These are phyloP conservation scores for Pyxicephalus adspersus DNA, from an alignment of 2,113 vertebrate genomes.

Conservation along the genomic window DNA sequence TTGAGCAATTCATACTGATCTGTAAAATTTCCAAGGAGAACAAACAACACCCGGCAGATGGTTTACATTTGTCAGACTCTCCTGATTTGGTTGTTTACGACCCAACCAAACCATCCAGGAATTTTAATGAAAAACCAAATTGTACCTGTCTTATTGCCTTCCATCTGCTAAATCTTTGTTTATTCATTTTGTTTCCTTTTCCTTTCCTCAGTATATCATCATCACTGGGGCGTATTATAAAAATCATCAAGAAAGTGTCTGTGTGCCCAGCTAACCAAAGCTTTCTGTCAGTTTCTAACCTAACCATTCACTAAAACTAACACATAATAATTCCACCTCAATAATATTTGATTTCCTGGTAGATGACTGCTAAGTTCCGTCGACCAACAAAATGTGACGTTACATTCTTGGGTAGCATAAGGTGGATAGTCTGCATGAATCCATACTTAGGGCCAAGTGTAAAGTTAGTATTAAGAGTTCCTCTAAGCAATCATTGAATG, in stretches of 20 bases:
- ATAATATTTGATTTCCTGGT: no score
- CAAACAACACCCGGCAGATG: conserved; percentile 32
- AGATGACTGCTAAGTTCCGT: no score
- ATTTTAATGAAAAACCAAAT: conserved; percentile 18
- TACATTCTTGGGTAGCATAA: no score
- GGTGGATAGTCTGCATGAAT: no score
- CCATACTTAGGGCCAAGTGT: no score
- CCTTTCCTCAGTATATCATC: not conserved
- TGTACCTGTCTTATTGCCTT: conserved; percentile 6
- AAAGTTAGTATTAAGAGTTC: no score
- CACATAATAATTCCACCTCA: no score
- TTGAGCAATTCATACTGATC: conserved; percentile 52
- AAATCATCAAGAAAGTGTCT: not conserved
- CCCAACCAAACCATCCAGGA: conserved; percentile 24
- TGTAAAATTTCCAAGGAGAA: conserved; percentile 19
- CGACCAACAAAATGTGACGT: no score
- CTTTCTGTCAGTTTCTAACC: no score
- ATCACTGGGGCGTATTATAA: not conserved
- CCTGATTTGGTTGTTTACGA: conserved; percentile 27
- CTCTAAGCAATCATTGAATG: no score
- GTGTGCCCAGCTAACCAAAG: not conserved
- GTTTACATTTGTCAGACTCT: conserved; percentile 29
- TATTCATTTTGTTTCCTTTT: conserved; percentile 3
- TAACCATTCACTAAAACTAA: no score
- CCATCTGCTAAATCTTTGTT: conserved; percentile 23